Evolutionary conservation across 2,113 vertebrate species (phyloP).

Genomic region (Pluvianellus socialis): DNA sequence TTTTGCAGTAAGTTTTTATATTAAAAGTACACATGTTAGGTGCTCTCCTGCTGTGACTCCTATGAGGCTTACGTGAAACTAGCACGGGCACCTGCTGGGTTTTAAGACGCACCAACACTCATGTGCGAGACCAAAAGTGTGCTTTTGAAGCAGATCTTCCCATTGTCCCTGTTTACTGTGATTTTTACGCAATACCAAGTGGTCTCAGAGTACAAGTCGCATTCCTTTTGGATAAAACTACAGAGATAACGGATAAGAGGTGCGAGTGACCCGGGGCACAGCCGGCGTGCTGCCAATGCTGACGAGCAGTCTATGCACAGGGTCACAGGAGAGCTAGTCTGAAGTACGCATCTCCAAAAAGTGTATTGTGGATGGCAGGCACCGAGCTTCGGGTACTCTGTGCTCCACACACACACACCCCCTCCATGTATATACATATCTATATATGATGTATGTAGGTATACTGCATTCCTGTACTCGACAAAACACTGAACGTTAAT

Average conservation of each 20-base stretch:
- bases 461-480: background rate
- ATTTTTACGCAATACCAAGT: background rate
- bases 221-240: background rate
- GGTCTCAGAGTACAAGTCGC: background rate
- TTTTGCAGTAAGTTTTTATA: background rate
- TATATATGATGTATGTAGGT: background rate
- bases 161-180: background rate
- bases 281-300: accelerated
- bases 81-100: background rate
- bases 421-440: no score
- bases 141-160: background rate
- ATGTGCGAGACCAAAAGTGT: background rate
- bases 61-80: background rate
- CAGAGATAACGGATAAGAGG: background rate
- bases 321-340: background rate
- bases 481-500: background rate
- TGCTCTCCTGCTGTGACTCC: background rate
- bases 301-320: accelerated
- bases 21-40: background rate
- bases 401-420: accelerated
- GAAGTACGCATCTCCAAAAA: background rate
- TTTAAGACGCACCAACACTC: background rate
- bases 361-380: background rate
- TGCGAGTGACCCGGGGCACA: accelerated
- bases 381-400: background rate